phyloP scores from a whole-genome alignment of 2,888 invertebrate species.

The Agrotis ipsilon region DNA sequence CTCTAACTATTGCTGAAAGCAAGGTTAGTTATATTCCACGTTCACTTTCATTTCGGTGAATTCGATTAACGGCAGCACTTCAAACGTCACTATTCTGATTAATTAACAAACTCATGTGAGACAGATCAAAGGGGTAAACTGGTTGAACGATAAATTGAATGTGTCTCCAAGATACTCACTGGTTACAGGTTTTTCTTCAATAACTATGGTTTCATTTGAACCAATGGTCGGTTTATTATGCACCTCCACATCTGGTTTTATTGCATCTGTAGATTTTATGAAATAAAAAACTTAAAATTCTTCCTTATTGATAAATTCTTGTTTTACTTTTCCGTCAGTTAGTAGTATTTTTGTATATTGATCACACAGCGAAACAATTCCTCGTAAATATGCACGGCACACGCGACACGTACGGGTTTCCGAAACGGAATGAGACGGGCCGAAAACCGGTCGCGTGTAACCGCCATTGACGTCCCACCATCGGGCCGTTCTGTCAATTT shows the following conservation, averaged over 20 bases:
- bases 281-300: constrained; percentile 82
- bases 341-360: constrained; percentile 60
- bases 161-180: constrained; percentile 86
- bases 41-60: constrained; percentile 75
- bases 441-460: constrained; percentile 74
- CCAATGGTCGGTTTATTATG: constrained; percentile 81
- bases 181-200: constrained; percentile 85
- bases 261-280: constrained; percentile 88
- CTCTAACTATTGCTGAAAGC: constrained; percentile 56
- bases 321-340: constrained; percentile 63
- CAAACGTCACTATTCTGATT: constrained; percentile 80
- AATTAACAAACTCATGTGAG: constrained; percentile 68
- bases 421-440: constrained; percentile 77
- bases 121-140: constrained; percentile 73
- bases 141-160: constrained; percentile 75
- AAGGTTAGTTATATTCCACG: constrained; percentile 67
- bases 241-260: constrained; percentile 88
- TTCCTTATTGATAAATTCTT: constrained; percentile 65
- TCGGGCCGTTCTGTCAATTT: constrained; percentile 80
- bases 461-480: constrained; percentile 80
- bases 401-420: constrained; percentile 75
- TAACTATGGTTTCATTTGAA: constrained; percentile 84
- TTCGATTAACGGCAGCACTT: constrained; percentile 63
- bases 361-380: constrained; percentile 62
- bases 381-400: constrained; percentile 61